Evolutionary conservation across 2,888 invertebrate species (phyloP).

Genomic region (Phyllotreta striolata): DNA sequence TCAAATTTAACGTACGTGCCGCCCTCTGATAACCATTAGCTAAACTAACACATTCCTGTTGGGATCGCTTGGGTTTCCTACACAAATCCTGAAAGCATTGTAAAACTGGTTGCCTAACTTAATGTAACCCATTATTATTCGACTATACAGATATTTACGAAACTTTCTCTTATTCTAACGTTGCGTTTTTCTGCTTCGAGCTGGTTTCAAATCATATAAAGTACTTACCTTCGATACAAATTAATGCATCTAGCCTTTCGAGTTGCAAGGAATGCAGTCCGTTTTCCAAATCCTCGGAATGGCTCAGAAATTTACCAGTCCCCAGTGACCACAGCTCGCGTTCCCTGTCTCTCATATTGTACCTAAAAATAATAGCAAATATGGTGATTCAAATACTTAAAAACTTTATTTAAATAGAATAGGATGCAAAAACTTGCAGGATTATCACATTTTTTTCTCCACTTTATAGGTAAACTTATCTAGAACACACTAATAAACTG

Average conservation of each 20-base stretch:
- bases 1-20: too few species aligned
- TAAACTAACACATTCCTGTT: too few species aligned
- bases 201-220: conserved; percentile 11
- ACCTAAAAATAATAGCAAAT: conserved; percentile 40
- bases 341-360: conserved; percentile 54
- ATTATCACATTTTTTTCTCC: neutral
- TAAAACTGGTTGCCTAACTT: neutral
- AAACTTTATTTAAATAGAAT: too few species aligned
- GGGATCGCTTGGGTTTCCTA: too few species aligned
- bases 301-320: conserved; percentile 55
- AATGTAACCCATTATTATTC: neutral
- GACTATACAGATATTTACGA: neutral
- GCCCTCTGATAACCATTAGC: too few species aligned
- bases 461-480: too few species aligned
- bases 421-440: neutral
- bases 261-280: conserved; percentile 56
- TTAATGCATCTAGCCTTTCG: conserved; percentile 54
- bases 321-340: conserved; percentile 55
- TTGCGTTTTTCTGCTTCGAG: neutral
- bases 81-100: too few species aligned
- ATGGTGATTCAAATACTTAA: neutral
- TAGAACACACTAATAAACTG: too few species aligned
- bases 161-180: neutral
- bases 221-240: conserved; percentile 53
- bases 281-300: conserved; percentile 54